Conservation (phyloP, 2,113 vertebrate genomes). For the Pelecanoides urinatrix region DNA sequence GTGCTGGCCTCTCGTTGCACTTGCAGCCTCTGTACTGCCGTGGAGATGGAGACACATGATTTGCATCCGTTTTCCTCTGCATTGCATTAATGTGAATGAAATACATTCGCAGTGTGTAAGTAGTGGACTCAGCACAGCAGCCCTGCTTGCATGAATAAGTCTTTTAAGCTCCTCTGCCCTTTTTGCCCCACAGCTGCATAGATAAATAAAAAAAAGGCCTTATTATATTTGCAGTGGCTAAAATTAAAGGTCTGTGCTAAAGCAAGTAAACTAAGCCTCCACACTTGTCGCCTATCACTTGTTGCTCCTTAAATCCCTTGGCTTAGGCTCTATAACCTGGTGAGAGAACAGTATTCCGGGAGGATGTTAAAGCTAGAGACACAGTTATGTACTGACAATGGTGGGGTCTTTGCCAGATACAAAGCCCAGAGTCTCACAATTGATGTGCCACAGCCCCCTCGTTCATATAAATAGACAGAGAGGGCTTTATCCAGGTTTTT, state of each 20-base stretch:
- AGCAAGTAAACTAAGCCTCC: slow-evolving; percentile 36
- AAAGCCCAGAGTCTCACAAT: background rate
- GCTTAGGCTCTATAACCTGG: slow-evolving; percentile 5
- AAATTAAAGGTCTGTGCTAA: slow-evolving; percentile 33
- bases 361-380: background rate
- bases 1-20: background rate
- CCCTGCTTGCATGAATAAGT: slow-evolving; percentile 35
- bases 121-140: slow-evolving; percentile 43
- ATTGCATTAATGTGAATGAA: slow-evolving; percentile 12
- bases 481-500: background rate
- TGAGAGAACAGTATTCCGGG: background rate
- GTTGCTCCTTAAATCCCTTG: slow-evolving; percentile 21
- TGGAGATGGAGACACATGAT: background rate
- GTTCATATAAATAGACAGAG: background rate
- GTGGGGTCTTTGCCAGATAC: background rate
- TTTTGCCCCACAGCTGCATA: slow-evolving; percentile 28
- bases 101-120: background rate
- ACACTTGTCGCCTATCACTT: background rate
- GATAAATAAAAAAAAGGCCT: slow-evolving; percentile 50
- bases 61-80: background rate
- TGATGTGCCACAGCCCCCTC: background rate
- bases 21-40: background rate
- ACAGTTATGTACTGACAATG: background rate
- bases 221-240: slow-evolving; percentile 41
- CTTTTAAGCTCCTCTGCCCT: slow-evolving; percentile 52